Conservation (phyloP, 1,140 invertebrate genomes). For the Musca domestica region DNA sequence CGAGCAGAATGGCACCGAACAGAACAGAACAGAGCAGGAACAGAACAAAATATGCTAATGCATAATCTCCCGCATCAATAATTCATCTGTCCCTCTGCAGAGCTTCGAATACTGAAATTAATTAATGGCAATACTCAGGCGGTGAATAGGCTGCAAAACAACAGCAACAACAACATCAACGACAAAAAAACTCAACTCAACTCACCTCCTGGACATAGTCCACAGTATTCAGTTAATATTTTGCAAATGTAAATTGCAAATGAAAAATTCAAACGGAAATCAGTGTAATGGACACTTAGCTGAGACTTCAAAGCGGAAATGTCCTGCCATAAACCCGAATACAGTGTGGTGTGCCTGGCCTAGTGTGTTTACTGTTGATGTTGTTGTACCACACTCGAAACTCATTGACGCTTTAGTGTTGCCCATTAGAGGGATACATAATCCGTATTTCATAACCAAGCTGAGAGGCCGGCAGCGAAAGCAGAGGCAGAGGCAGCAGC, state of each 20-base stretch:
- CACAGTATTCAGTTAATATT: neutral
- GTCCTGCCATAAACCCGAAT: constrained; percentile 2
- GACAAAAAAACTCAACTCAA: neutral
- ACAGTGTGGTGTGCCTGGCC: no score
- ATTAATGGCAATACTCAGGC: no score
- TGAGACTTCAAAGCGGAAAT: constrained; percentile 9
- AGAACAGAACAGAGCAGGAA: neutral
- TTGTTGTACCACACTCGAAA: no score
- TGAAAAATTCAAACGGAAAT: constrained; percentile 6
- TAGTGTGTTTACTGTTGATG: no score
- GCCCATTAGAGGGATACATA: neutral
- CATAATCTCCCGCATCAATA: no score
- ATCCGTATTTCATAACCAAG: constrained; percentile 5
- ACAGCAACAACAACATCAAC: neutral
- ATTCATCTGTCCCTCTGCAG: no score
- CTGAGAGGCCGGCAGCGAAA: no score
- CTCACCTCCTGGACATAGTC: neutral
- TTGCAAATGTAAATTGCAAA: constrained; percentile 5
- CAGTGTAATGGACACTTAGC: constrained; percentile 2
- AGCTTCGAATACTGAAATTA: no score
- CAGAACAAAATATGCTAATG: no score
- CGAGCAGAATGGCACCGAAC: neutral
- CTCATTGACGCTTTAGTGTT: no score
- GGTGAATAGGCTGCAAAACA: neutral
- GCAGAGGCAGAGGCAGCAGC: neutral